phyloP scores from a whole-genome alignment of 2,113 vertebrate species.

The Ahaetulla prasina region DNA sequence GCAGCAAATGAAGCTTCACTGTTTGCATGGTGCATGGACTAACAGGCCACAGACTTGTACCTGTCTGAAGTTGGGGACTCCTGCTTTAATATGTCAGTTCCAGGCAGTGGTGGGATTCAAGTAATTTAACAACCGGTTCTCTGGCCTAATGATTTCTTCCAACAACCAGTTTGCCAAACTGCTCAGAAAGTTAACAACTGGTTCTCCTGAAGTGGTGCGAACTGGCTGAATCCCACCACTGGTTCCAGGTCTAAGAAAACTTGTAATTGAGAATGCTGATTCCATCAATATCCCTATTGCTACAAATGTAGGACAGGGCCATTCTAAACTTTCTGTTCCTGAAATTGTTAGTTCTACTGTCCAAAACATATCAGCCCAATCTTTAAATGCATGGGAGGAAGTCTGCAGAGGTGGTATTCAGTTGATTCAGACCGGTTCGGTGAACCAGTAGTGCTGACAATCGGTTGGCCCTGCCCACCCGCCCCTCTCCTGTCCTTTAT shows the following conservation, averaged over 20 bases:
- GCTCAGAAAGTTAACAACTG: too few species aligned
- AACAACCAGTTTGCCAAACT: too few species aligned
- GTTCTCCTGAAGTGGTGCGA: too few species aligned
- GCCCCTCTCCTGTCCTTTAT: too few species aligned
- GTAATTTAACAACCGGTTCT: too few species aligned
- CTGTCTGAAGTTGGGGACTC: not conserved
- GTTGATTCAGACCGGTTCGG: too few species aligned
- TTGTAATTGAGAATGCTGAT: not conserved
- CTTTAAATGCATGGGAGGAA: not conserved
- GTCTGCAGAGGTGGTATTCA: not conserved
- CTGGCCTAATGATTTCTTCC: too few species aligned
- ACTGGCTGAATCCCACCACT: too few species aligned
- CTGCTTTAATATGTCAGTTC: not conserved
- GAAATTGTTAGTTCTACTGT: not conserved
- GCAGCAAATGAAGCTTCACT: not conserved
- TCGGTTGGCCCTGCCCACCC: too few species aligned
- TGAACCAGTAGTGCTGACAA: too few species aligned
- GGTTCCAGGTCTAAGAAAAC: not conserved
- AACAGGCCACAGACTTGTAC: not conserved
- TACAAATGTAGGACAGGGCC: not conserved
- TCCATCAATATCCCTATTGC: not conserved
- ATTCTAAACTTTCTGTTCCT: not conserved
- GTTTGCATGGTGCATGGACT: not conserved
- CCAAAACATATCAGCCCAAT: not conserved
- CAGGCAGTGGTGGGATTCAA: too few species aligned